These are phyloP conservation scores for Misgurnus anguillicaudatus DNA, from an alignment of 2,113 vertebrate species.

Conservation along the genomic window DNA sequence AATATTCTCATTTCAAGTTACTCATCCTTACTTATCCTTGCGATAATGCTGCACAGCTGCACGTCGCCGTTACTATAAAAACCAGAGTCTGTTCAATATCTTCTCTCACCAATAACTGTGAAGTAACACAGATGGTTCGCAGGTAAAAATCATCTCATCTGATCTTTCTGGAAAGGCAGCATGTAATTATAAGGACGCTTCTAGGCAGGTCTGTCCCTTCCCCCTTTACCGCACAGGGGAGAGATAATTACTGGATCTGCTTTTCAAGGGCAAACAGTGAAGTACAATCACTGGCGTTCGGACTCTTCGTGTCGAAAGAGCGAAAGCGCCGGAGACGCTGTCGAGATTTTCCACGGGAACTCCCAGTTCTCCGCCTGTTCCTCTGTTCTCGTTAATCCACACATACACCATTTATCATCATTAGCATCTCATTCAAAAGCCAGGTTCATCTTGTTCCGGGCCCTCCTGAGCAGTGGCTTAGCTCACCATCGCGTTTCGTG, in stretches of 20 bases:
- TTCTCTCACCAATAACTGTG: slow-evolving; percentile 15
- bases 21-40: slow-evolving; percentile 13
- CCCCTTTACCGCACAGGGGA: slow-evolving; percentile 53
- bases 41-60: neutral
- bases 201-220: slow-evolving; percentile 53
- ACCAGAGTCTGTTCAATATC: slow-evolving; percentile 1
- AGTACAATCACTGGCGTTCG: slow-evolving; percentile 28
- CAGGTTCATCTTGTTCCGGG: slow-evolving; percentile 16
- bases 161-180: slow-evolving; percentile 49
- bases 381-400: slow-evolving; percentile 54
- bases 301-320: slow-evolving; percentile 1
- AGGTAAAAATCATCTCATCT: slow-evolving; percentile 45
- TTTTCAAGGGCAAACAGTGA: slow-evolving; percentile 54
- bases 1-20: neutral
- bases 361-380: slow-evolving; percentile 23
- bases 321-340: slow-evolving; percentile 1
- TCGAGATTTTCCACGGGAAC: slow-evolving; percentile 21
- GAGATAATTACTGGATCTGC: slow-evolving; percentile 54
- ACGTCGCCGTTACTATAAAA: neutral
- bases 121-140: slow-evolving; percentile 35
- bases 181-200: slow-evolving; percentile 58
- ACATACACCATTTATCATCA: slow-evolving; percentile 57
- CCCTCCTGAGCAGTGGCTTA: slow-evolving; percentile 8
- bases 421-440: slow-evolving; percentile 44
- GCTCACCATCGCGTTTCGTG: neutral